These are phyloP conservation scores for Chrysolina haemoptera DNA, from an alignment of 2,888 invertebrate genomes.

Conservation along the genomic window DNA sequence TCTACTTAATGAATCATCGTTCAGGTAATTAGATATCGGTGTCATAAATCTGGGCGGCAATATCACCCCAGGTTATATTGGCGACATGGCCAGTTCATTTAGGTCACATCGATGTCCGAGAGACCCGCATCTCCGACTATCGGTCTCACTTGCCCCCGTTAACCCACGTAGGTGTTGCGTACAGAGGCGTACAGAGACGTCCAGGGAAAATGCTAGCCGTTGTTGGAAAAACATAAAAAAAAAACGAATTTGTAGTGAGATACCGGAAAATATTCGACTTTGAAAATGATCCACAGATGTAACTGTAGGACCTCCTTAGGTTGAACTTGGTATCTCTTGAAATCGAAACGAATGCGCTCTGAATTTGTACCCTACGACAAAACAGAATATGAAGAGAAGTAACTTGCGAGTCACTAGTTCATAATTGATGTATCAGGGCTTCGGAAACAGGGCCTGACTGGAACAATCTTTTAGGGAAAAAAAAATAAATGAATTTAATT, in stretches of 20 bases:
- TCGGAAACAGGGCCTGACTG: too few relatives aligned
- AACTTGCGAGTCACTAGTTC: too few relatives aligned
- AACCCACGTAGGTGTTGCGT: slow-evolving; percentile 41
- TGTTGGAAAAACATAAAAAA: background rate
- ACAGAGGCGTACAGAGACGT: slow-evolving; percentile 16
- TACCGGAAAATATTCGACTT: background rate
- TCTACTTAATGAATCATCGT: slow-evolving; percentile 33
- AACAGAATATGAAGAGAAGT: too few relatives aligned
- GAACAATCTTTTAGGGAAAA: too few relatives aligned
- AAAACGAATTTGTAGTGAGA: background rate
- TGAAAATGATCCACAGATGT: too few relatives aligned
- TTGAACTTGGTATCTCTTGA: too few relatives aligned
- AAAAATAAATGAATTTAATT: too few relatives aligned
- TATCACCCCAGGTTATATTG: slow-evolving; percentile 51
- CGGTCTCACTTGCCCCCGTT: slow-evolving; percentile 48
- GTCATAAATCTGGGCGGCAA: slow-evolving; percentile 52
- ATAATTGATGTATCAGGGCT: too few relatives aligned
- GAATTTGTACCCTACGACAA: too few relatives aligned
- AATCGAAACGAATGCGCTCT: too few relatives aligned
- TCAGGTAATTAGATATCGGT: slow-evolving; percentile 51
- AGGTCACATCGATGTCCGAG: slow-evolving; percentile 43
- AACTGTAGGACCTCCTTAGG: too few relatives aligned
- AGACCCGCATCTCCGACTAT: slow-evolving; percentile 46
- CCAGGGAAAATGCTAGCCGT: background rate
- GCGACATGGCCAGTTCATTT: slow-evolving; percentile 43